Conservation (phyloP, 2,113 vertebrate genomes). For the Pandion haliaetus region DNA sequence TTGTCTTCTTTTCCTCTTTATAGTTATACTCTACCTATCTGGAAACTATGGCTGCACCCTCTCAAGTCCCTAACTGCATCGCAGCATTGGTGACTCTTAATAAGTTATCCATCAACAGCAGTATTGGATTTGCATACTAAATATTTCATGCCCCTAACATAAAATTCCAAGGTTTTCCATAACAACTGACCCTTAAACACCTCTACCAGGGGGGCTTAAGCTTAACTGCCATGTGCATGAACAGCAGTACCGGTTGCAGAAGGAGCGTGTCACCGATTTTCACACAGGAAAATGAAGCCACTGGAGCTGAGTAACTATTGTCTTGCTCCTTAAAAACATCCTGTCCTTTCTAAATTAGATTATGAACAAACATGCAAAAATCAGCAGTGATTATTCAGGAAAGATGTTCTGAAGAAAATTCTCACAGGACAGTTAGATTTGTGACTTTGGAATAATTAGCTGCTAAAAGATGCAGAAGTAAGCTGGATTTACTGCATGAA, state of each 20-base stretch:
- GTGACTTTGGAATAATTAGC: conserved; percentile 29
- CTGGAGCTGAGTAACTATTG: background rate
- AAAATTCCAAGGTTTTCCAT: conserved; percentile 3
- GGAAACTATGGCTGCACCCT: background rate
- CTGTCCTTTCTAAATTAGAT: conserved; percentile 40
- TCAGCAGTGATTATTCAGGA: conserved; percentile 12
- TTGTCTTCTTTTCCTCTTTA: background rate
- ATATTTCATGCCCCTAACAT: background rate
- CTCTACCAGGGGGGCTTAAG: background rate
- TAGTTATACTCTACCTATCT: background rate
- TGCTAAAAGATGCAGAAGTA: conserved; percentile 17
- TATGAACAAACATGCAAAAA: conserved; percentile 36
- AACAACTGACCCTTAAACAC: conserved; percentile 6
- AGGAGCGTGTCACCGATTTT: background rate
- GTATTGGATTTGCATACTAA: background rate
- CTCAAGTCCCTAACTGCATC: background rate
- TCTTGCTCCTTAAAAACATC: conserved; percentile 30
- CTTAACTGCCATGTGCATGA: background rate
- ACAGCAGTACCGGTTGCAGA: background rate
- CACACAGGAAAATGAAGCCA: conserved; percentile 20
- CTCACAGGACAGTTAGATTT: background rate
- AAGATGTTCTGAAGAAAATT: conserved; percentile 47
- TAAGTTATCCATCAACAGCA: conserved; percentile 12
- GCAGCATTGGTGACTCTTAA: background rate
- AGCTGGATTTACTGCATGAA: background rate